Conservation (phyloP, 2,113 vertebrate species). For the Symphodus melops region DNA sequence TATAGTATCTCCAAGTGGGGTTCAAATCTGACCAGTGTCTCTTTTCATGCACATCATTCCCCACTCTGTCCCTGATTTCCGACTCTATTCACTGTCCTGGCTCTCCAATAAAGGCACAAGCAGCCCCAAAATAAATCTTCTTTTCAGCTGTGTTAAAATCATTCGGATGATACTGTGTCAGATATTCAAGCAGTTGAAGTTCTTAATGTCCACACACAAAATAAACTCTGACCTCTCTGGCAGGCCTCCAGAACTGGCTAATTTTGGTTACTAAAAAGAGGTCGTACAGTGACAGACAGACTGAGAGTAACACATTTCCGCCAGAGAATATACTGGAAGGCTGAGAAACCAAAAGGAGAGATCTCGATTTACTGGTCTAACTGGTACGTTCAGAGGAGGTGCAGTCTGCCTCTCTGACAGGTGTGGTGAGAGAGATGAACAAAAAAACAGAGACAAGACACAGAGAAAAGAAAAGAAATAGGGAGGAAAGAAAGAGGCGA, state of each 20-base stretch:
- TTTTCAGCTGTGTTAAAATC: not conserved
- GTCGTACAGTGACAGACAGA: not conserved
- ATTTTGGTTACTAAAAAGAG: not conserved
- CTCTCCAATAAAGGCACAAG: too few species aligned
- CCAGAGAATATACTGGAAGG: conserved; percentile 44
- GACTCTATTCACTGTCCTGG: too few species aligned
- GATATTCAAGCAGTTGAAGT: not conserved
- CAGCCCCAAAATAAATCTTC: too few species aligned
- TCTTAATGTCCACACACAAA: not conserved
- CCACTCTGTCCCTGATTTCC: too few species aligned
- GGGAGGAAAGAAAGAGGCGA: conserved; percentile 10
- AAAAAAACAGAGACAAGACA: conserved; percentile 46
- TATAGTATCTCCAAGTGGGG: too few species aligned
- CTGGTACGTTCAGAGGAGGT: conserved; percentile 72
- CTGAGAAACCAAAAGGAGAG: conserved; percentile 19
- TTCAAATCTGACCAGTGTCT: too few species aligned
- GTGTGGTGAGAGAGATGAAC: conserved; percentile 66
- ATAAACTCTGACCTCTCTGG: not conserved
- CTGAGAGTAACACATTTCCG: not conserved
- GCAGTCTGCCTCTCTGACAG: conserved; percentile 55
- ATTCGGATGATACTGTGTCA: not conserved
- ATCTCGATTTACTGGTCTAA: conserved; percentile 77
- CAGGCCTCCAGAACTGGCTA: not conserved
- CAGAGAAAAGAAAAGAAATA: conserved; percentile 26
- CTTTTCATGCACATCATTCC: too few species aligned